Percentiles rank a stretch among this genome's conserved stretches.
Evolutionary conservation across 2,113 vertebrate genomes (phyloP).

Genomic region (Antechinus stuartii): DNA sequence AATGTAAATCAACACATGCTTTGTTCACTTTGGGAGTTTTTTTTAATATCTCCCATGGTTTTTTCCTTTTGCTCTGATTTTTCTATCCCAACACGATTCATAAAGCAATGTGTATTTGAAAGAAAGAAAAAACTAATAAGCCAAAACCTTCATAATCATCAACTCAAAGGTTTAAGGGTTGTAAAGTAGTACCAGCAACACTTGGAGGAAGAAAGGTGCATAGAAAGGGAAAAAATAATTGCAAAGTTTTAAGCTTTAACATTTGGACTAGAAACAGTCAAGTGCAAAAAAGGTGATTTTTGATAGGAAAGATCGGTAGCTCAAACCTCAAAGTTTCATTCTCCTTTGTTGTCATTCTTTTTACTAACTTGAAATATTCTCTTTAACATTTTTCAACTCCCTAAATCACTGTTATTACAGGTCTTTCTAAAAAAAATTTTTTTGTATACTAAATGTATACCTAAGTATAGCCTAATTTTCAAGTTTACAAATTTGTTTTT

Average conservation of each 20-base stretch:
- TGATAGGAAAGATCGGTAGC: not conserved
- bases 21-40: no score
- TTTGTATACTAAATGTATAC: not conserved
- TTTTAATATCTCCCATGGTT: no score
- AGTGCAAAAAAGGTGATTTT: no score
- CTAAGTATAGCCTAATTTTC: not conserved
- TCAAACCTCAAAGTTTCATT: not conserved
- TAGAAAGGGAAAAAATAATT: no score
- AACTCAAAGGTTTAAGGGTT: not conserved
- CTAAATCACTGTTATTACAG: not conserved
- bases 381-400: not conserved
- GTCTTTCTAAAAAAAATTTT: not conserved
- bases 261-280: no score
- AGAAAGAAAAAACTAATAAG: no score
- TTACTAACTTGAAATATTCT: not conserved
- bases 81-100: no score
- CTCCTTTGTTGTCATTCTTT: not conserved
- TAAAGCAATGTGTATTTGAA: no score
- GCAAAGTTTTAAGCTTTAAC: no score
- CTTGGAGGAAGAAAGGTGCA: no score
- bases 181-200: not conserved
- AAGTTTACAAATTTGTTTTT: not conserved
- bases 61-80: no score
- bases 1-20: no score
- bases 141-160: not conserved